Conservation (phyloP, 2,888 invertebrate species). For the Deilephila porcellus region DNA sequence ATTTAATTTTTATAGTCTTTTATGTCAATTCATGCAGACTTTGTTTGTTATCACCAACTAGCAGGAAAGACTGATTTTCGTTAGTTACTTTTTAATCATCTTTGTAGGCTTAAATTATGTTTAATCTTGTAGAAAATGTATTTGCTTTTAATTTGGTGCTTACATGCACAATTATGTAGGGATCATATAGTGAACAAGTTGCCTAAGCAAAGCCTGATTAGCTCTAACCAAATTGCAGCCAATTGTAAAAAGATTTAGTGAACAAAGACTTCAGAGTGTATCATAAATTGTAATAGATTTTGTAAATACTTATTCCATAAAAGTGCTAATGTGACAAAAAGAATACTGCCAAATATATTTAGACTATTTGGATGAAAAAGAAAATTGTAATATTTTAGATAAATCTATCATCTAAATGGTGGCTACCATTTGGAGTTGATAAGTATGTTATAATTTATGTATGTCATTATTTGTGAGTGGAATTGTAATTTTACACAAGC, state of each 20-base stretch:
- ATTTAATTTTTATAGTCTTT: neutral
- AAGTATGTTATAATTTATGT: neutral
- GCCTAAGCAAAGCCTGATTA: slow-evolving; percentile 21
- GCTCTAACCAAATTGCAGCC: slow-evolving; percentile 15
- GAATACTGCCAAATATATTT: slow-evolving; percentile 50
- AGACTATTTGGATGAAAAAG: slow-evolving; percentile 46
- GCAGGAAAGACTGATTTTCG: slow-evolving; percentile 58
- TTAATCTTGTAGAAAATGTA: slow-evolving; percentile 1
- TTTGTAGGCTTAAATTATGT: slow-evolving; percentile 13
- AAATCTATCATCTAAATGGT: slow-evolving; percentile 42
- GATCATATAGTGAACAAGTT: slow-evolving; percentile 19
- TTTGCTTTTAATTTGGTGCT: slow-evolving; percentile 25
- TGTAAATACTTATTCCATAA: slow-evolving; percentile 17
- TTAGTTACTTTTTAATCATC: slow-evolving; percentile 40
- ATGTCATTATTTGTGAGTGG: slow-evolving; percentile 27
- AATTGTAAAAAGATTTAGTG: slow-evolving; percentile 1
- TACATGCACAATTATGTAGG: slow-evolving; percentile 17
- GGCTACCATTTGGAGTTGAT: slow-evolving; percentile 33
- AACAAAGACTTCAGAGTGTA: slow-evolving; percentile 20
- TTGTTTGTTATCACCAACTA: neutral
- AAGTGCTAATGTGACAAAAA: slow-evolving; percentile 35
- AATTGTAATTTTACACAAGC: slow-evolving; percentile 43
- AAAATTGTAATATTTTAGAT: slow-evolving; percentile 51
- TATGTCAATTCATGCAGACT: neutral
- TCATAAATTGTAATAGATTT: slow-evolving; percentile 12